phyloP scores from a whole-genome alignment of 2,797 vertebrate genomes.

The Meda fulgida region DNA sequence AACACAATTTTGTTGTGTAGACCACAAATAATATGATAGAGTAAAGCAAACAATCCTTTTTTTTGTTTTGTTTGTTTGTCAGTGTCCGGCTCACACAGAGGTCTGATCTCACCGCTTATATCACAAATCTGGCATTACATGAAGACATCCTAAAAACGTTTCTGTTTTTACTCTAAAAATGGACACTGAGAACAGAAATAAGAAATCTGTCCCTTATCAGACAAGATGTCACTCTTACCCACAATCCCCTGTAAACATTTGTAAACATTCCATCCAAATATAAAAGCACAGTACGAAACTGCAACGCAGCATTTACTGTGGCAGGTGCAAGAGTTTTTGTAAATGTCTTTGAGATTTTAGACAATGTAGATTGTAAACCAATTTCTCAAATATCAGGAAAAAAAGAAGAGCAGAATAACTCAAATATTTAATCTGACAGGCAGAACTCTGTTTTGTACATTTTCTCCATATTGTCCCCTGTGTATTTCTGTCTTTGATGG shows the following conservation, averaged over 20 bases:
- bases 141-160: no score
- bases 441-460: neutral
- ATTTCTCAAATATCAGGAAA: neutral
- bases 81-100: no score
- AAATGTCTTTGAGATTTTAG: neutral
- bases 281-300: neutral
- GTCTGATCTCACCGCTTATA: no score
- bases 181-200: neutral
- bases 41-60: no score
- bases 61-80: no score
- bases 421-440: neutral
- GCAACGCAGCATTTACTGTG: neutral
- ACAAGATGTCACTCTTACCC: neutral
- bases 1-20: no score
- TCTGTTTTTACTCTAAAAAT: neutral
- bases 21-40: no score
- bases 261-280: neutral
- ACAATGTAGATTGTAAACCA: neutral
- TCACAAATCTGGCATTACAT: no score
- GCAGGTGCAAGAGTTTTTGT: neutral
- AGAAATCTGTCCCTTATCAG: neutral
- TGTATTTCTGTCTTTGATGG: neutral
- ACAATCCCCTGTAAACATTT: neutral
- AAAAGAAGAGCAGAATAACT: neutral
- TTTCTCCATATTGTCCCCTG: neutral